Percentiles rank a stretch among this genome's conserved stretches.
These are phyloP conservation scores for Drosophila tani DNA, from an alignment of 1,140 invertebrate species.

Conservation along the genomic window DNA sequence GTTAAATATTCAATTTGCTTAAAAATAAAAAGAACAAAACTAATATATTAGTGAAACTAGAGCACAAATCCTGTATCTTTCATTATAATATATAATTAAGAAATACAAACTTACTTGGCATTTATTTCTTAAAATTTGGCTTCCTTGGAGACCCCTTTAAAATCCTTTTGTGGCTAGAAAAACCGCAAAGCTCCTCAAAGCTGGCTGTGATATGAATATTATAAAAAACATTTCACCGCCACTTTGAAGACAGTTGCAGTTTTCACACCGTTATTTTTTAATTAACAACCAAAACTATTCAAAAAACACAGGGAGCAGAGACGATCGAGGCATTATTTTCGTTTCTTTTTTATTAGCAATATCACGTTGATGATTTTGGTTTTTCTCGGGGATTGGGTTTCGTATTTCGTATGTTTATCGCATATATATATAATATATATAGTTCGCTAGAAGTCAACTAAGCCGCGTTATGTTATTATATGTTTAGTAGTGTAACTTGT, in stretches of 20 bases:
- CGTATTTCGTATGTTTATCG: slow-evolving; percentile 50
- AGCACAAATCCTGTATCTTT: too few relatives aligned
- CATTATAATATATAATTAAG: background rate
- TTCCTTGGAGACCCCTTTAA: background rate
- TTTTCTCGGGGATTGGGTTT: slow-evolving; percentile 39
- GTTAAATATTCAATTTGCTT: background rate
- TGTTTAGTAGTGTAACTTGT: slow-evolving; percentile 54
- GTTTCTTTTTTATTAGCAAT: slow-evolving; percentile 71
- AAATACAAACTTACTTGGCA: too few relatives aligned
- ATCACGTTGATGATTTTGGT: slow-evolving; percentile 78
- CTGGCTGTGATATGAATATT: slow-evolving; percentile 93
- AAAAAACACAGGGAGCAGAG: slow-evolving; percentile 11
- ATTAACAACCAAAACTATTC: slow-evolving; percentile 6
- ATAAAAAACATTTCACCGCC: slow-evolving; percentile 62
- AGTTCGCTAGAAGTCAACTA: slow-evolving; percentile 64
- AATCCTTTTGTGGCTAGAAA: background rate
- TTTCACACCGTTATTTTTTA: background rate
- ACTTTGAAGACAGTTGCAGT: slow-evolving; percentile 63
- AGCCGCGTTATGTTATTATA: slow-evolving; percentile 57
- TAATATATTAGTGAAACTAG: too few relatives aligned
- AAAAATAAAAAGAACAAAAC: background rate
- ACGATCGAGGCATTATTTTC: slow-evolving; percentile 23
- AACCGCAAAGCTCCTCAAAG: slow-evolving; percentile 90
- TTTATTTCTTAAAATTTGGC: background rate
- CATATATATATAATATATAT: slow-evolving; percentile 50